phyloP scores from a whole-genome alignment of 2,888 invertebrate genomes.

The Sinotaia quadrata region DNA sequence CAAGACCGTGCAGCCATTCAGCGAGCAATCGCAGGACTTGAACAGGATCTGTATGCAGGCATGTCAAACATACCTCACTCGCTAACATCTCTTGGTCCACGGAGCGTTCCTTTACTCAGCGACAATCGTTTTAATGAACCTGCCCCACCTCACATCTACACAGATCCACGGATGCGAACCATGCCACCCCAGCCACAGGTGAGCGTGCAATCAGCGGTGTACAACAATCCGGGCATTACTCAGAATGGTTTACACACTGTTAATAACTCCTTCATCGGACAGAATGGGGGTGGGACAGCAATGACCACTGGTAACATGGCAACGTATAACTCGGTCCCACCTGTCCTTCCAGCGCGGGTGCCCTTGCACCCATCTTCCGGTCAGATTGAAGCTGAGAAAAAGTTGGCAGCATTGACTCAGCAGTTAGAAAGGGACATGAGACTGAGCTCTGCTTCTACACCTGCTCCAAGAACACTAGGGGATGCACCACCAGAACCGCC shows the following conservation, averaged over 20 bases:
- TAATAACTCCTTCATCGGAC: constrained; percentile 14
- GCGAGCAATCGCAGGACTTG: constrained; percentile 30
- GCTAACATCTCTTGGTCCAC: constrained; percentile 40
- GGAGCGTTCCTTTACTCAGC: constrained; percentile 42
- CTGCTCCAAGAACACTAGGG: constrained; percentile 16
- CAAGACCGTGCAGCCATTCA: constrained; percentile 45
- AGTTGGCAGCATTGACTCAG: constrained; percentile 66
- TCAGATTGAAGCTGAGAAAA: constrained; percentile 63
- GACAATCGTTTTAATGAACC: constrained; percentile 62
- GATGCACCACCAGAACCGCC: constrained; percentile 46
- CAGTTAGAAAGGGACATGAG: constrained; percentile 63
- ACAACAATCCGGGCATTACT: constrained; percentile 17
- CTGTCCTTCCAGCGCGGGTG: constrained; percentile 54
- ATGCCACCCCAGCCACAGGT: constrained; percentile 45
- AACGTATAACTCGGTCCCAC: constrained; percentile 37
- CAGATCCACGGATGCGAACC: constrained; percentile 53
- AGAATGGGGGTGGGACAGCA: constrained; percentile 9
- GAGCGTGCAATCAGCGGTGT: constrained; percentile 25
- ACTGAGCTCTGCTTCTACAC: constrained; percentile 22
- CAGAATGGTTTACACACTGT: constrained; percentile 28
- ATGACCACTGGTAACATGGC: constrained; percentile 8
- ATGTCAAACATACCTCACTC: constrained; percentile 35
- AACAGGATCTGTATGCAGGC: constrained; percentile 29
- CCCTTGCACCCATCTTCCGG: constrained; percentile 50
- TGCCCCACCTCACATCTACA: constrained; percentile 50